Evolutionary conservation across 2,797 vertebrate species (phyloP).

Genomic region (Siniperca scherzeri): DNA sequence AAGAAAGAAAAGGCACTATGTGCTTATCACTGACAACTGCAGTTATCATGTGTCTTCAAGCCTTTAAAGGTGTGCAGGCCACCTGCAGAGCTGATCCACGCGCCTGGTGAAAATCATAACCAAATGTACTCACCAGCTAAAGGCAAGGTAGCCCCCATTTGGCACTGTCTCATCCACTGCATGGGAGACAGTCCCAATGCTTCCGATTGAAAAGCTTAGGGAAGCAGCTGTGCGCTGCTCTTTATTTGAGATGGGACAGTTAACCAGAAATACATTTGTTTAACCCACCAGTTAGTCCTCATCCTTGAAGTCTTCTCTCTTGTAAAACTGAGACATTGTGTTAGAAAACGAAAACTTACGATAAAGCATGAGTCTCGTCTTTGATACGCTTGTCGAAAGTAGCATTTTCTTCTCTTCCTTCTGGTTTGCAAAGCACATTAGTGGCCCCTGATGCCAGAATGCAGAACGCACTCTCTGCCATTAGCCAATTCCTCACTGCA

Average conservation of each 20-base stretch:
- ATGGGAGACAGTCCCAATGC: neutral
- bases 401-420: neutral
- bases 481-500: neutral
- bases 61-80: neutral
- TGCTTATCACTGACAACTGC: neutral
- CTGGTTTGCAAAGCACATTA: neutral
- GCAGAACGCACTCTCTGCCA: neutral
- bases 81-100: constrained; percentile 13
- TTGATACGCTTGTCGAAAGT: neutral
- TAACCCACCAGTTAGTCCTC: neutral
- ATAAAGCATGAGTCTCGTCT: neutral
- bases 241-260: neutral
- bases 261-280: neutral
- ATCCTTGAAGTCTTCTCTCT: neutral
- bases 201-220: neutral
- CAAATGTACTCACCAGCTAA: neutral
- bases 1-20: neutral
- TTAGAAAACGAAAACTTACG: too few species aligned
- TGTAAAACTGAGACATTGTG: neutral
- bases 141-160: neutral
- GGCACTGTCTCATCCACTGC: neutral
- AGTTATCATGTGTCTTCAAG: neutral
- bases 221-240: neutral
- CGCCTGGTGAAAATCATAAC: neutral
- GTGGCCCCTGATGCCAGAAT: too few species aligned